Evolutionary conservation across 2,888 invertebrate genomes (phyloP).

Genomic region (Gibbula magus): DNA sequence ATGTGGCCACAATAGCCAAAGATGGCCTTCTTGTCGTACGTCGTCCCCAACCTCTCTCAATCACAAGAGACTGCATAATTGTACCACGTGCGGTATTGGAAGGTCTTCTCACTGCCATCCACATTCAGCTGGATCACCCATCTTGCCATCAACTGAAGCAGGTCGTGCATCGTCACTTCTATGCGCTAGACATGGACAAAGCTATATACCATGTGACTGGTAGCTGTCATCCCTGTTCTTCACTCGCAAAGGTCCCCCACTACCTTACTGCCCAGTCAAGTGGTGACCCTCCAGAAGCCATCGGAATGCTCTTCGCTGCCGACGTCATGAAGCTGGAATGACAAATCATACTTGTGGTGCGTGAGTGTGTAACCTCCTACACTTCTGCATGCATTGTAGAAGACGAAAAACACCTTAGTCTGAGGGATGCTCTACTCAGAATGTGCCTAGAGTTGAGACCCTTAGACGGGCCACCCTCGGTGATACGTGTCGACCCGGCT

Average conservation of each 20-base stretch:
- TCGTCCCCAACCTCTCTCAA: neutral
- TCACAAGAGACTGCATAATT: slow-evolving; percentile 25
- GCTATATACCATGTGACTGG: neutral
- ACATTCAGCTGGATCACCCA: slow-evolving; percentile 36
- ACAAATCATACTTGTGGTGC: neutral
- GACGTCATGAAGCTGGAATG: neutral
- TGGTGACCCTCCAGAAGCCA: neutral
- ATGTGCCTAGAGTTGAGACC: neutral
- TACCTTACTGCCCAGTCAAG: neutral
- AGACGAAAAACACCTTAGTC: neutral
- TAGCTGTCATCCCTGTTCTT: slow-evolving; percentile 27
- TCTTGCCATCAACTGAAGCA: slow-evolving; percentile 25
- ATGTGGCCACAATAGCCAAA: slow-evolving; percentile 23
- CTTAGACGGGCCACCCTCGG: neutral
- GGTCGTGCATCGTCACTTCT: slow-evolving; percentile 30
- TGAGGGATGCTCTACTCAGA: neutral
- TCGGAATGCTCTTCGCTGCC: neutral
- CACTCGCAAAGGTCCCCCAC: neutral
- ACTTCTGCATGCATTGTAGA: neutral
- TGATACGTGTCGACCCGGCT: neutral
- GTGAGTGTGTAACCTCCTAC: neutral
- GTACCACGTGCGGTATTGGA: slow-evolving; percentile 31
- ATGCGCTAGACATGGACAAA: slow-evolving; percentile 27
- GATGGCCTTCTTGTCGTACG: slow-evolving; percentile 35
- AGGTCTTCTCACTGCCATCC: slow-evolving; percentile 32